Conservation (phyloP, 53 echinoderm and acorn worm species). For the Holothuria scabra region DNA sequence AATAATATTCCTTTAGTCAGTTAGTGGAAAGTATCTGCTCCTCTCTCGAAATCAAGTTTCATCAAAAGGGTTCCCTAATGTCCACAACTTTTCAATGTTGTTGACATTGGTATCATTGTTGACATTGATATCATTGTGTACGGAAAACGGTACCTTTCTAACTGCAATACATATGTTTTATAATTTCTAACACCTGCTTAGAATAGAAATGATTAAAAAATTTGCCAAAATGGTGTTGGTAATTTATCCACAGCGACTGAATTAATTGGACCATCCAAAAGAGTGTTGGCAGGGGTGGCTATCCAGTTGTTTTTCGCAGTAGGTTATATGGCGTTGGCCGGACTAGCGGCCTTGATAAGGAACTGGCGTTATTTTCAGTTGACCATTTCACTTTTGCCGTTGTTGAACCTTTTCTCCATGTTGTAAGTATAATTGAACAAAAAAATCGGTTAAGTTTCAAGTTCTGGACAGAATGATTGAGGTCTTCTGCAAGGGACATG, state of each 20-base stretch:
- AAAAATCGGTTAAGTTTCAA: not conserved
- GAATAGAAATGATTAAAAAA: no score
- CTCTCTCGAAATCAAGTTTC: no score
- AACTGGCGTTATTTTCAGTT: conserved; percentile 69
- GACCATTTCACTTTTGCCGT: conserved; percentile 56
- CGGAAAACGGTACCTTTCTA: no score
- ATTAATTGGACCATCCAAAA: conserved; percentile 70
- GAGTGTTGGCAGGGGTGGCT: conserved; percentile 64
- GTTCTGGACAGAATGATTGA: not conserved
- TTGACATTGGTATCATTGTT: no score
- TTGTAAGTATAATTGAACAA: conserved; percentile 55
- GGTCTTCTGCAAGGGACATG: no score
- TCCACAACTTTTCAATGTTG: no score
- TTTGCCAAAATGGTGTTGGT: not conserved
- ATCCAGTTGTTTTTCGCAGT: conserved; percentile 64
- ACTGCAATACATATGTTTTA: no score
- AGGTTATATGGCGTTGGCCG: conserved; percentile 76
- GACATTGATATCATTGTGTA: no score
- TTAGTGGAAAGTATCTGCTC: no score
- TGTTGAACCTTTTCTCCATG: conserved; percentile 60
- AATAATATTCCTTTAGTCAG: no score
- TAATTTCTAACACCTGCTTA: no score
- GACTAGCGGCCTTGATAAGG: conserved; percentile 60
- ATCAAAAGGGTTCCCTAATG: no score
- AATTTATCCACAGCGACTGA: conserved; percentile 63